phyloP scores from a whole-genome alignment of 2,797 vertebrate genomes.

The Enteromius trimaculatus region DNA sequence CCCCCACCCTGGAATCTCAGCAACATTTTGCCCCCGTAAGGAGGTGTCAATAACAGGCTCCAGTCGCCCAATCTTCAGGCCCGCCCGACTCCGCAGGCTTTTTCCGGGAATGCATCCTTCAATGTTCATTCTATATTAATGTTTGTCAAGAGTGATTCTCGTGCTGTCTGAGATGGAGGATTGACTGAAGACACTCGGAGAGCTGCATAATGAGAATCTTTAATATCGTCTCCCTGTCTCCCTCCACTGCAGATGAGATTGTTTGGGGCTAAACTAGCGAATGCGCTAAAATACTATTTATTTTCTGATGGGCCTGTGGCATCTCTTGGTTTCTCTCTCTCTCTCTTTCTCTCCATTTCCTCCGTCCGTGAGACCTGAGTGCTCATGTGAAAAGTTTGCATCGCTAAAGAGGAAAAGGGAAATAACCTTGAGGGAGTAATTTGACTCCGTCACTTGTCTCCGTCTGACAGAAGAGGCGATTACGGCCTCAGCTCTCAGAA shows the following conservation, averaged over 20 bases:
- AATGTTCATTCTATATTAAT: conserved; percentile 68
- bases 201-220: conserved; percentile 68
- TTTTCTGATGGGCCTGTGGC: conserved; percentile 54
- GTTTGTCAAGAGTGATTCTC: conserved; percentile 67
- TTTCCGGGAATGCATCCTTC: conserved; percentile 58
- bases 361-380: conserved; percentile 50
- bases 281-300: conserved; percentile 60
- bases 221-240: conserved; percentile 63
- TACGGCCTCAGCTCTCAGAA: conserved; percentile 53
- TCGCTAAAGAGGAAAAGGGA: conserved; percentile 50
- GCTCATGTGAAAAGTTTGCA: conserved; percentile 61
- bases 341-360: conserved; percentile 39
- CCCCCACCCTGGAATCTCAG: conserved; percentile 4
- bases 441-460: conserved; percentile 59
- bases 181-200: conserved; percentile 64
- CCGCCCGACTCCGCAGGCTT: conserved; percentile 34
- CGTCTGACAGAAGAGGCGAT: conserved; percentile 56
- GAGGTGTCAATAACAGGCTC: conserved; percentile 62
- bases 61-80: conserved; percentile 40
- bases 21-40: conserved; percentile 55
- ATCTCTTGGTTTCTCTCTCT: background rate
- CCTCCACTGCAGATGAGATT: conserved; percentile 66
- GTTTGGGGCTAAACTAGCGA: conserved; percentile 62
- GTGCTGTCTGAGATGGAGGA: conserved; percentile 59
- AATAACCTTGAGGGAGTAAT: conserved; percentile 62